Evolutionary conservation across 2,888 invertebrate genomes (phyloP).

Genomic region (Zygogramma bicolorata): DNA sequence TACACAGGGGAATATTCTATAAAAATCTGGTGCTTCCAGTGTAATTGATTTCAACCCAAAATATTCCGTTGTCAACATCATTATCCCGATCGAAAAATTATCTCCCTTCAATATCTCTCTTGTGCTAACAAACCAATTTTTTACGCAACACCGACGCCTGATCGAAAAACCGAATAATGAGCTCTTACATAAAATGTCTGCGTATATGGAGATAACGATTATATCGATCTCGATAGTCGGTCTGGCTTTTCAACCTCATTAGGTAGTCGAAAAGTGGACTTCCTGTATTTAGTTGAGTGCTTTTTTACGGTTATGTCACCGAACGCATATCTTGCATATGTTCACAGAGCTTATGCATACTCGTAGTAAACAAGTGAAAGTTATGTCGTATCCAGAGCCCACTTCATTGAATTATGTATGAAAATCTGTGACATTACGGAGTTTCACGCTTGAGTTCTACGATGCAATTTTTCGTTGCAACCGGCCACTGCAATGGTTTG

Average conservation of each 20-base stretch:
- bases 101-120: neutral
- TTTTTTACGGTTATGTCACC: neutral
- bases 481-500: too few species aligned
- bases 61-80: too few species aligned
- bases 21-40: too few species aligned
- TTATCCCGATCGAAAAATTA: neutral
- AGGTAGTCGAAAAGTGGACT: constrained; percentile 14
- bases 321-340: neutral
- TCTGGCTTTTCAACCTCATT: constrained; percentile 19
- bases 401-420: too few species aligned
- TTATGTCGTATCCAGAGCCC: neutral
- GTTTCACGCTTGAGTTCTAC: too few species aligned
- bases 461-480: too few species aligned
- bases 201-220: neutral
- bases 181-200: neutral
- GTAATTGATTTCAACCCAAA: too few species aligned
- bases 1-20: too few species aligned
- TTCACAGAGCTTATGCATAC: neutral
- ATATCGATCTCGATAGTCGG: neutral
- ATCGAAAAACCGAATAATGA: neutral
- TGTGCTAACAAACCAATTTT: neutral
- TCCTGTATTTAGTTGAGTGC: constrained; percentile 1
- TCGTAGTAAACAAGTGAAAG: neutral
- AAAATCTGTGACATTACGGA: too few species aligned
- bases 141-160: neutral